Base-by-base conservation (phyloP, 2,888 invertebrate genomes). In the Oegoconia quadripuncta region DNA sequence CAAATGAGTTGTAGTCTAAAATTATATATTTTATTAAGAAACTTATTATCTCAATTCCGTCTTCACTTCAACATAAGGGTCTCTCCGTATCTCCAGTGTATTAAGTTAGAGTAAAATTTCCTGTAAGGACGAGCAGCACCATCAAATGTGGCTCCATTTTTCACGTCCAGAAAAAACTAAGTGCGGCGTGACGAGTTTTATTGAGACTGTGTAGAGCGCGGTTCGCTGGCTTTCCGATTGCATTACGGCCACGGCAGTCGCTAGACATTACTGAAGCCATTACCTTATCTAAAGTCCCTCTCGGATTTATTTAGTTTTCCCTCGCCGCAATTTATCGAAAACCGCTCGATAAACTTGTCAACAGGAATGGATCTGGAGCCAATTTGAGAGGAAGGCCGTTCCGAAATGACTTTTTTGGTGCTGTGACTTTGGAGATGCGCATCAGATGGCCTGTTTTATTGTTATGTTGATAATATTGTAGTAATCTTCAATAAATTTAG, bases 201-300 rank as follows among this genome's bases (percentile, higher is more conserved):
- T 58, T 55, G 57, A 51, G 54, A 53, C 59, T 61, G 65, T 64
- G 65, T 68, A 62, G 50, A 46, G 50, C 51, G 50, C 57, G 74
- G 74, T 71, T 71, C 71, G 67, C 66, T 71, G 62, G 69, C 61
- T 75, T 74, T 73, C 66, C 76, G 81, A 86, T 83, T 83, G 84
- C 87, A 84, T 83, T 84, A 83, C 73, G 73, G 74, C 71, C 66
- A 67, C 64, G 65, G 68, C 75, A 78, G 76, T 77, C 77, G 69
- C 74, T 69, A 83, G 81, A 80, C 86, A 84, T 84, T 84, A 84
- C 82, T 74, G 76, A 72, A 78, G 70, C 86, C 84, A 86, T 87
- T 87, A 86, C 87, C 86, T 87, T 87, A 87, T 87, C 86, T 87
- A 80, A 87, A 87, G 87, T 81, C 84, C 80, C 76, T 83, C 81